Conservation (phyloP, 2,797 vertebrate genomes). For the Gila robusta region DNA sequence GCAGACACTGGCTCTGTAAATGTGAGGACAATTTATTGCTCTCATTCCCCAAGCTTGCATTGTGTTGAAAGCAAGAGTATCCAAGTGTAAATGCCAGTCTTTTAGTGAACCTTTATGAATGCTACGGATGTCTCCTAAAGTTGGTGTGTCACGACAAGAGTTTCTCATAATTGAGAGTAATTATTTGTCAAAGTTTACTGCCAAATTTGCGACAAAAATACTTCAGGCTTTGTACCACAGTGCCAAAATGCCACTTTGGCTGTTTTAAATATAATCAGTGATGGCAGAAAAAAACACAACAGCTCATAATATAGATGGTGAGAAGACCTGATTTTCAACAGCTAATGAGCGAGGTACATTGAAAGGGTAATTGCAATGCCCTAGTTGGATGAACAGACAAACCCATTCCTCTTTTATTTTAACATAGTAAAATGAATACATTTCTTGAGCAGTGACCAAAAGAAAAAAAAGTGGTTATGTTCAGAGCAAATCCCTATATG, state of each 20-base stretch:
- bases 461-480: not conserved
- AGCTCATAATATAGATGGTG: conserved; percentile 60
- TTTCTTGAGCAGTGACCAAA: conserved; percentile 6
- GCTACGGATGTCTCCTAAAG: conserved; percentile 65
- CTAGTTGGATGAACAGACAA: conserved; percentile 68
- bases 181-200: conserved; percentile 55
- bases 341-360: conserved; percentile 69
- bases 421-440: not conserved
- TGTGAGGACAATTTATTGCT: conserved; percentile 65
- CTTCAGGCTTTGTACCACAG: conserved; percentile 45
- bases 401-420: conserved; percentile 22
- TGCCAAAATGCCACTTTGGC: conserved; percentile 62
- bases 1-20: conserved; percentile 61
- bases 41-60: conserved; percentile 60
- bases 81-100: conserved; percentile 64
- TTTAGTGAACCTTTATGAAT: conserved; percentile 70
- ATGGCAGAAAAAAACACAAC: conserved; percentile 71
- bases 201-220: conserved; percentile 63
- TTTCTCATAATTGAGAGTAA: conserved; percentile 55
- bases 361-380: conserved; percentile 64
- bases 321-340: conserved; percentile 50
- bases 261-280: conserved; percentile 71
- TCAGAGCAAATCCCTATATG: conserved; percentile 9
- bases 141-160: conserved; percentile 49
- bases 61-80: conserved; percentile 61